Evolutionary conservation across 2,113 vertebrate genomes (phyloP).

Genomic region (Petrocephalus zakoni): DNA sequence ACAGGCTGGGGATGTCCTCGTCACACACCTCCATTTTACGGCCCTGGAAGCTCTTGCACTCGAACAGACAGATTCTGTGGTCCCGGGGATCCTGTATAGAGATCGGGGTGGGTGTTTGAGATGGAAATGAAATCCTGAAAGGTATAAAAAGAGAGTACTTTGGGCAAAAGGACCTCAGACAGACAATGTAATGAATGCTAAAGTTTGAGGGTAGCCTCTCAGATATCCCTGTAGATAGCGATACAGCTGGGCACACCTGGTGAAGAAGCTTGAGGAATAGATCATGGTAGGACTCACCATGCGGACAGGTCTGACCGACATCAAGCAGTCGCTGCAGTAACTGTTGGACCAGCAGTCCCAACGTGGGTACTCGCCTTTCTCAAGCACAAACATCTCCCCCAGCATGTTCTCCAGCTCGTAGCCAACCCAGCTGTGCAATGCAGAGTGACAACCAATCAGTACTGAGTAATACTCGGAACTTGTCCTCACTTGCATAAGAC

Average conservation of each 20-base stretch:
- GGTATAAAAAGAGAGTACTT: not conserved
- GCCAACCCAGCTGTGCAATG: conserved; percentile 63
- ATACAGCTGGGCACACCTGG: not conserved
- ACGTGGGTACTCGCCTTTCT: conserved; percentile 74
- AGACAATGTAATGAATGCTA: not conserved
- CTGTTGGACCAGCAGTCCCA: conserved; percentile 80
- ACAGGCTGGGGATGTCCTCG: conserved; percentile 73
- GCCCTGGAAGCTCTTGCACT: conserved; percentile 67
- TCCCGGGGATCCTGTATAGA: conserved; percentile 62
- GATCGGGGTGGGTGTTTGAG: not conserved
- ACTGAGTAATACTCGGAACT: not conserved
- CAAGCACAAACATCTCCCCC: conserved; percentile 75
- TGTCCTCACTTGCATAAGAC: conserved; percentile 1
- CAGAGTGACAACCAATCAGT: not conserved
- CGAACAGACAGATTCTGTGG: conserved; percentile 71
- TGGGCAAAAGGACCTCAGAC: not conserved
- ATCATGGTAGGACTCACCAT: conserved; percentile 54
- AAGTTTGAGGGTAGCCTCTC: not conserved
- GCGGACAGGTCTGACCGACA: conserved; percentile 67
- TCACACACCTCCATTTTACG: conserved; percentile 77
- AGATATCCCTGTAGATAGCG: not conserved
- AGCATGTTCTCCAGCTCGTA: conserved; percentile 68
- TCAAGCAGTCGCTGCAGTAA: conserved; percentile 65
- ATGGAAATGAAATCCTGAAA: not conserved
- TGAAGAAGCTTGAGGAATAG: not conserved